Evolutionary conservation across 2,113 vertebrate genomes (phyloP).

Genomic region (Glaucomys volans): DNA sequence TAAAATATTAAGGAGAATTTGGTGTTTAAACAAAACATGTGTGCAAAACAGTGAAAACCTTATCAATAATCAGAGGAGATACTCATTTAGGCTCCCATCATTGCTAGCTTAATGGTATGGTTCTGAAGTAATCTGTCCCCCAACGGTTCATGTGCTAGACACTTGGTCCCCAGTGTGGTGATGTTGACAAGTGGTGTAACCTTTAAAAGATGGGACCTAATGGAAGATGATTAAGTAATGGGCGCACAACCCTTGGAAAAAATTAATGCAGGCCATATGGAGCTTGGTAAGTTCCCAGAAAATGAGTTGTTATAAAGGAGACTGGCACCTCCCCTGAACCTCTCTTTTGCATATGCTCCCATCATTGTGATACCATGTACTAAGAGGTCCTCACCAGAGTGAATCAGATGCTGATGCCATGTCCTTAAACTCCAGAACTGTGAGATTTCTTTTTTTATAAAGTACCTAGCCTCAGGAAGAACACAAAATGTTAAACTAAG

Average conservation of each 20-base stretch:
- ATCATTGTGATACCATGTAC: background rate
- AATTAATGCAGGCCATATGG: background rate
- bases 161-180: background rate
- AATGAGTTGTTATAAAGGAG: background rate
- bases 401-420: background rate
- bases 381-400: background rate
- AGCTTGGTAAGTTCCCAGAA: background rate
- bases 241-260: background rate
- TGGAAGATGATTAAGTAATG: background rate
- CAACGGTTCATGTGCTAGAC: background rate
- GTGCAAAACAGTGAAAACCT: slow-evolving; percentile 26
- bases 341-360: too few species aligned
- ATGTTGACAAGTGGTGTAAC: background rate
- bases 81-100: background rate
- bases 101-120: background rate
- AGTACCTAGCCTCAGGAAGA: background rate
- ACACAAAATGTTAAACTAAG: background rate
- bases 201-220: background rate
- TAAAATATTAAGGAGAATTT: background rate
- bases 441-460: background rate
- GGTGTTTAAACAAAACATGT: slow-evolving; percentile 11
- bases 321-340: background rate
- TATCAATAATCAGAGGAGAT: slow-evolving; percentile 8
- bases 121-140: background rate
- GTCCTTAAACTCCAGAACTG: background rate